These are phyloP conservation scores for Lucilia sericata DNA, from an alignment of 1,140 invertebrate species.

Conservation along the genomic window DNA sequence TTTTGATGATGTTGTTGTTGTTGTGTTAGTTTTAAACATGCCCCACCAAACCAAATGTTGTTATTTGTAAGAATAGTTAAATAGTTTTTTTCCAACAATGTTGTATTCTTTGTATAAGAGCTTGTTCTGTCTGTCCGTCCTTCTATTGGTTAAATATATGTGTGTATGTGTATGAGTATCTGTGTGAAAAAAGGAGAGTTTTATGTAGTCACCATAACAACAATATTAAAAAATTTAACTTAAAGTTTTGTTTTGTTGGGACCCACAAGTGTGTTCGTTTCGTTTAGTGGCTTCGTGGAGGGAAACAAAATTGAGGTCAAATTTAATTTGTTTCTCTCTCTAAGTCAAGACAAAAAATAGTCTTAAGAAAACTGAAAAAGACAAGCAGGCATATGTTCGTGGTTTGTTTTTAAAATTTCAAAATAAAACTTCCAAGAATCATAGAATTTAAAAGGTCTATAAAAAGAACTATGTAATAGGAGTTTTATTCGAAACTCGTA, in stretches of 20 bases:
- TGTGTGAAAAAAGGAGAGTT: slow-evolving; percentile 3
- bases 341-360: background rate
- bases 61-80: background rate
- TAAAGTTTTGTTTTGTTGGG: background rate
- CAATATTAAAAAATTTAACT: background rate
- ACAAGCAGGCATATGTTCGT: background rate
- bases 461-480: too few relatives aligned
- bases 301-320: slow-evolving; percentile 19
- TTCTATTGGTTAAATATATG: background rate
- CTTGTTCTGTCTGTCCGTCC: background rate
- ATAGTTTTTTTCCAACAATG: background rate
- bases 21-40: background rate
- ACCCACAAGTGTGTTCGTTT: background rate
- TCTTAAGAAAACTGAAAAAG: background rate
- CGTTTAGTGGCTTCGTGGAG: slow-evolving; percentile 13
- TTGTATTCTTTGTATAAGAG: background rate
- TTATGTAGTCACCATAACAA: background rate
- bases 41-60: slow-evolving; percentile 22
- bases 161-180: background rate
- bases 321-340: slow-evolving; percentile 19
- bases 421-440: too few relatives aligned
- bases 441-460: too few relatives aligned
- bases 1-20: background rate
- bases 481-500: too few relatives aligned
- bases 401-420: background rate